Percentiles rank a stretch among this genome's conserved stretches.
phyloP scores from a whole-genome alignment of 2,113 vertebrate species.

The Egretta garzetta region DNA sequence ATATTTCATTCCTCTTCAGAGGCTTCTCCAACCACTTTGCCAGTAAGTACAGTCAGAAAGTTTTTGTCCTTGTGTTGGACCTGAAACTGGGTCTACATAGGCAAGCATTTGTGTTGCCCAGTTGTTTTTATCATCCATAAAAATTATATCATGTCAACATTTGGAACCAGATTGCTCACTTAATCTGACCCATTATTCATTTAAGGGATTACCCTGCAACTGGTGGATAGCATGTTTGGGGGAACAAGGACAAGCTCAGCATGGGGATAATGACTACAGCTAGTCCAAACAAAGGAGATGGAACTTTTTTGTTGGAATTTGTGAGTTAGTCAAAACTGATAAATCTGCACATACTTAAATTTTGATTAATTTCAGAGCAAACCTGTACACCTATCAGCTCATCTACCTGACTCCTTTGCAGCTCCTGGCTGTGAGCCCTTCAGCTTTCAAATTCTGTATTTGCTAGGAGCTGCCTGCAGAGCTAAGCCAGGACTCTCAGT shows the following conservation, averaged over 20 bases:
- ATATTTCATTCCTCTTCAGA: neutral
- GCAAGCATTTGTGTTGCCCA: neutral
- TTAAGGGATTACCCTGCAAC: neutral
- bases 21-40: neutral
- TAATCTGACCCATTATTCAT: neutral
- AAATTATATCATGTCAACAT: neutral
- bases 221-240: rapidly evolving
- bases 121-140: neutral
- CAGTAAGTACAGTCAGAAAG: slow-evolving; percentile 35
- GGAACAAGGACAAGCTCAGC: neutral
- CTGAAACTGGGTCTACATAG: neutral
- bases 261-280: neutral
- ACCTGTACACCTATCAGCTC: neutral
- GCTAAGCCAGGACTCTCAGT: neutral
- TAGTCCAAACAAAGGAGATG: neutral
- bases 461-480: neutral
- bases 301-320: neutral
- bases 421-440: neutral
- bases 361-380: neutral
- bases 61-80: neutral
- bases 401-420: neutral
- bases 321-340: neutral
- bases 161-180: neutral
- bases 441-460: neutral
- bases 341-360: neutral